Evolutionary conservation across 64 coral and sea anemone species (phyloP), one percentile per base, ranked within the genome.

Genomic region (Acropora yongei): DNA sequence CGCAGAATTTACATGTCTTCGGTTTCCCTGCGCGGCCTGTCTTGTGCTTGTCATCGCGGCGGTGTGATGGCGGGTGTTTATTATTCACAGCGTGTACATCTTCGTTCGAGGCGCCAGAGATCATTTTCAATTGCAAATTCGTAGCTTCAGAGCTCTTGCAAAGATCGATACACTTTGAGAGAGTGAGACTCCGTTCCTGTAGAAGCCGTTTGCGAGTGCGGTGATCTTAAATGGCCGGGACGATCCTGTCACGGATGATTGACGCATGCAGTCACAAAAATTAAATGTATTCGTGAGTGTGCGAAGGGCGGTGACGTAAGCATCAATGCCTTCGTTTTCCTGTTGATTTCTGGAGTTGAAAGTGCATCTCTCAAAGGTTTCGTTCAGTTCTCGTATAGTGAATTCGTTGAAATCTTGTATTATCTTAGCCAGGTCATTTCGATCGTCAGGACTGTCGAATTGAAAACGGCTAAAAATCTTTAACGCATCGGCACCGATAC

Each of bases 271-370:
- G 5, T 43, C 30, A 74, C 94, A 78, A 41, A 88, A 95, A 76
- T 88, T 91, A 77, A 76, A 91, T 69, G 94, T 95, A 39, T 95
- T 66, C 0, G 89, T 67, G 50, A 91, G 72, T 1, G 55, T 57
- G 78, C 93, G 77, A 20, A 95, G 50, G 57, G 80, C 74, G 8
- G 89, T 76, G 17, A 95, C 12, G 41, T 95, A 95, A 14, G 74
- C 61, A 80, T 90, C 74, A 39, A 91, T 88, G 3, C 13, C 18
- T 83, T 90, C 84, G 3, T 53, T 67, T n/a, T 77, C 78, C 42
- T 79, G 43, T 63, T 92, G 94, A 49, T 76, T 78, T 73, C 89
- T 50, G 68, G 68, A 75, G 44, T 95, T 90, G 67, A 95, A 95
- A 40, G 14, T 85, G 75, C 80, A 95, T 41, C 93, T 19, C 61